Evolutionary conservation across 2,888 invertebrate genomes (phyloP).

Genomic region (Lithophane socia): DNA sequence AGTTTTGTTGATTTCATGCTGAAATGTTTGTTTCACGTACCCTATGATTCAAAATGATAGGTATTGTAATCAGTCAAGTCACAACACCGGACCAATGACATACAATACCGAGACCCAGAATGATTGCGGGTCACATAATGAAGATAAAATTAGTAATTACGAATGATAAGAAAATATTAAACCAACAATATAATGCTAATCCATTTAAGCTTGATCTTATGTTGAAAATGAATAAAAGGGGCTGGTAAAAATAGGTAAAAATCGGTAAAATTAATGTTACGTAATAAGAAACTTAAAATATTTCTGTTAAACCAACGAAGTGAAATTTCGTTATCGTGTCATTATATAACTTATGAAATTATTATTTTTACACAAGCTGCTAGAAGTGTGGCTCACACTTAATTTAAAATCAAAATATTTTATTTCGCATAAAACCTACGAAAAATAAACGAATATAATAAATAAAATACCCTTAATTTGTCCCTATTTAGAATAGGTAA

Average conservation of each 20-base stretch:
- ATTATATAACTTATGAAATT: slow-evolving; percentile 52
- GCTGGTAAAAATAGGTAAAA: slow-evolving; percentile 14
- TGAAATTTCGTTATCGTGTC: slow-evolving; percentile 52
- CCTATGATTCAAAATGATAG: slow-evolving; percentile 55
- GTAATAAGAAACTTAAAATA: slow-evolving; percentile 39
- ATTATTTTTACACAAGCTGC: slow-evolving; percentile 29
- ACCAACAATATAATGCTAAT: slow-evolving; percentile 72
- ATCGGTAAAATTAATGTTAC: slow-evolving; percentile 33
- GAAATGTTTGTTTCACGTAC: slow-evolving; percentile 43
- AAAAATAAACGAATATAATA: no score
- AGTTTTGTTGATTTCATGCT: slow-evolving; percentile 48
- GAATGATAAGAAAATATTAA: slow-evolving; percentile 75
- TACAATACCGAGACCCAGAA: slow-evolving; percentile 78
- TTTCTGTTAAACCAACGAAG: slow-evolving; percentile 40
- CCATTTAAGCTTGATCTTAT: slow-evolving; percentile 61
- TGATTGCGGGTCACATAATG: slow-evolving; percentile 78
- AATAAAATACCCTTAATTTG: background rate
- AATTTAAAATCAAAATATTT: background rate
- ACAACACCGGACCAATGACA: slow-evolving; percentile 76
- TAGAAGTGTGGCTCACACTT: slow-evolving; percentile 28
- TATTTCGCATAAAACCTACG: no score
- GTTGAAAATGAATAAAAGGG: slow-evolving; percentile 25
- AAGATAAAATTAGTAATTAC: slow-evolving; percentile 79
- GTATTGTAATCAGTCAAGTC: slow-evolving; percentile 68
- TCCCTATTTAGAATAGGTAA: no score